Percentiles rank a stretch among this genome's conserved stretches.
Evolutionary conservation across 2,113 vertebrate genomes (phyloP).

Genomic region (Diadophis punctatus): DNA sequence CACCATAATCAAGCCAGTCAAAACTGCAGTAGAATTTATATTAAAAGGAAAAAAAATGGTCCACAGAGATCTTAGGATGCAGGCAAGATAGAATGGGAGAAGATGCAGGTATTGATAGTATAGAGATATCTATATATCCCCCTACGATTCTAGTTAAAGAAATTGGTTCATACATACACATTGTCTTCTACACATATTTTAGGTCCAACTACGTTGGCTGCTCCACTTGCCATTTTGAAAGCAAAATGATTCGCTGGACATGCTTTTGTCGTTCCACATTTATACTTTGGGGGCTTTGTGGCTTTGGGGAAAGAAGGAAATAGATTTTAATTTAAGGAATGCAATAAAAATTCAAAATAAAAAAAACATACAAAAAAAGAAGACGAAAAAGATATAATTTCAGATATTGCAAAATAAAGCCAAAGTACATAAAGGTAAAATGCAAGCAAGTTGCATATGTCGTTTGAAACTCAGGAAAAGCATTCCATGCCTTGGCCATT

Average conservation of each 20-base stretch:
- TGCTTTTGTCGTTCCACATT: constrained; percentile 85
- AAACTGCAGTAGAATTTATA: not conserved
- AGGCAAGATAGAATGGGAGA: not conserved
- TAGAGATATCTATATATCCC: not conserved
- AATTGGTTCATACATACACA: constrained; percentile 73
- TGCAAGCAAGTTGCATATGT: not conserved
- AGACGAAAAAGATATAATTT: not conserved
- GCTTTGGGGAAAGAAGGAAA: constrained; percentile 65
- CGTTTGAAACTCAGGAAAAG: not conserved
- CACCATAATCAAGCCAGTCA: not conserved
- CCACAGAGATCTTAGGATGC: not conserved
- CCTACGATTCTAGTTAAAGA: not conserved
- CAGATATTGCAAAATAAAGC: not conserved
- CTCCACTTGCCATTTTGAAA: constrained; percentile 95
- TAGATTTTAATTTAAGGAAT: constrained; percentile 24
- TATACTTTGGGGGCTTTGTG: constrained; percentile 74
- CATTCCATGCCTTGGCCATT: not conserved
- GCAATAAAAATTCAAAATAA: not conserved
- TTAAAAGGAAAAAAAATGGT: not conserved
- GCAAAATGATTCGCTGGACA: constrained; percentile 89
- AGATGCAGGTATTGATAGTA: not conserved
- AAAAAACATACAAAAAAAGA: not conserved
- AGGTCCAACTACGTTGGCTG: constrained; percentile 93
- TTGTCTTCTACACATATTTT: constrained; percentile 93
- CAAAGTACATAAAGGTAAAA: constrained; percentile 2